These are phyloP conservation scores for Mongoloraphidia duomilia DNA, from an alignment of 2,888 invertebrate genomes.

Conservation along the genomic window DNA sequence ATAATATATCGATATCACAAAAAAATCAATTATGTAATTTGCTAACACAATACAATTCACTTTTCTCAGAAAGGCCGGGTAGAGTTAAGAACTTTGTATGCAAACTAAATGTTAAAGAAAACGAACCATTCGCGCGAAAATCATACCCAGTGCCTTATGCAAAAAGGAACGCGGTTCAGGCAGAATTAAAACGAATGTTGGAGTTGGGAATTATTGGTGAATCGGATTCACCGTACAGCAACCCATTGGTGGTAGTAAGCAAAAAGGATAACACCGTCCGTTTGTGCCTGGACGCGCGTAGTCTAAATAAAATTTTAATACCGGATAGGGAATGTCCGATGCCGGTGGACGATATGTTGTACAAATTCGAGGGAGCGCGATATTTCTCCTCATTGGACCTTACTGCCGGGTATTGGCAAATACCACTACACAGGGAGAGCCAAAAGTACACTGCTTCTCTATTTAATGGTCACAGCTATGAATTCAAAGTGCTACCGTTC, in stretches of 20 bases:
- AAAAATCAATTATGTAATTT: background rate
- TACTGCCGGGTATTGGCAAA: background rate
- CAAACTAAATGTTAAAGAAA: background rate
- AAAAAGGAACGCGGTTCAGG: background rate
- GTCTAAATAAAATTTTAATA: slow-evolving; percentile 3
- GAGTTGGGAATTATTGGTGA: slow-evolving; percentile 5
- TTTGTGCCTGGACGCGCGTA: slow-evolving; percentile 4
- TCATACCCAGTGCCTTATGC: slow-evolving; percentile 6
- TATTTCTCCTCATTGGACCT: background rate
- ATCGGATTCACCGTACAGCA: slow-evolving; percentile 5
- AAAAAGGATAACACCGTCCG: slow-evolving; percentile 6
- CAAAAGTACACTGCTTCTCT: background rate
- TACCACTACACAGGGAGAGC: background rate
- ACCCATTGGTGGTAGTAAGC: slow-evolving; percentile 2
- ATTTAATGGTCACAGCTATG: background rate
- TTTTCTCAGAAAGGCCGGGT: background rate
- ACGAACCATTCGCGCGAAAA: background rate
- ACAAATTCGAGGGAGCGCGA: background rate
- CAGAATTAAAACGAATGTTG: slow-evolving; percentile 6
- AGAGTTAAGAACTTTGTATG: background rate
- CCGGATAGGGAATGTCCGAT: slow-evolving; percentile 5
- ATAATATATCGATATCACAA: background rate
- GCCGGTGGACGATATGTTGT: slow-evolving; percentile 1
- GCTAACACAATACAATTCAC: background rate
- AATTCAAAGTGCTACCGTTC: background rate